A percentile compares a stretch with the other conserved stretches of the same genome.
Conservation (phyloP, 2,113 vertebrate genomes). For the Chunga burmeisteri region DNA sequence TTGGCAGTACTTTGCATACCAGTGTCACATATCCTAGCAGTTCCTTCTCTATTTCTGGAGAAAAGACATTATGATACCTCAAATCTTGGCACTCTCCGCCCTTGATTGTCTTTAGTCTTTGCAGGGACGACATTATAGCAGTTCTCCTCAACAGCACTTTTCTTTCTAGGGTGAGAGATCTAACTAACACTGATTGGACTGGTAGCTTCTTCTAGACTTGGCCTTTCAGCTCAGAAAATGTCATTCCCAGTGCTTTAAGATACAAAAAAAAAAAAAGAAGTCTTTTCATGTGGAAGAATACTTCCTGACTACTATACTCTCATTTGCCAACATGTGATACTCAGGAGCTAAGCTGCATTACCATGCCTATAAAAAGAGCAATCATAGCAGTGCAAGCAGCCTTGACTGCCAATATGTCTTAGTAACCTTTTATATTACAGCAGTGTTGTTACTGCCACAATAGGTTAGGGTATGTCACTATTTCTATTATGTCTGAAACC, state of each 20-base stretch:
- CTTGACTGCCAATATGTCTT: conserved; percentile 27
- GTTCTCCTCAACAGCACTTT: background rate
- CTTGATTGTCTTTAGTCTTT: background rate
- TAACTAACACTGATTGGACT: background rate
- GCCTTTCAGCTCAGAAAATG: background rate
- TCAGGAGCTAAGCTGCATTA: background rate
- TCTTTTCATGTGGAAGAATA: background rate
- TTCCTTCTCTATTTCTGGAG: background rate
- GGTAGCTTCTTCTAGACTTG: background rate
- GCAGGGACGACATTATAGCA: background rate
- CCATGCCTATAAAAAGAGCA: conserved; percentile 1
- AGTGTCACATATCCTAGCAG: background rate
- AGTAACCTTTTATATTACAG: conserved; percentile 23
- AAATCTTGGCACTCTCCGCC: background rate
- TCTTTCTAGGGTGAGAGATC: background rate
- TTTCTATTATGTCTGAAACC: conserved; percentile 30
- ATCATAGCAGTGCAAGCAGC: background rate
- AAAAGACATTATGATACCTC: background rate
- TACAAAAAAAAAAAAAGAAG: background rate
- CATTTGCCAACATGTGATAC: background rate
- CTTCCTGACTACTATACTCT: background rate
- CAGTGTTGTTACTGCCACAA: conserved; percentile 24
- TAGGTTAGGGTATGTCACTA: conserved; percentile 39
- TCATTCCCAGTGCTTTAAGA: background rate
- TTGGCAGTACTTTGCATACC: background rate